Percentiles rank a stretch among this genome's conserved stretches.
These are phyloP conservation scores for Arizona elegans DNA, from an alignment of 2,113 vertebrate species.

Conservation along the genomic window DNA sequence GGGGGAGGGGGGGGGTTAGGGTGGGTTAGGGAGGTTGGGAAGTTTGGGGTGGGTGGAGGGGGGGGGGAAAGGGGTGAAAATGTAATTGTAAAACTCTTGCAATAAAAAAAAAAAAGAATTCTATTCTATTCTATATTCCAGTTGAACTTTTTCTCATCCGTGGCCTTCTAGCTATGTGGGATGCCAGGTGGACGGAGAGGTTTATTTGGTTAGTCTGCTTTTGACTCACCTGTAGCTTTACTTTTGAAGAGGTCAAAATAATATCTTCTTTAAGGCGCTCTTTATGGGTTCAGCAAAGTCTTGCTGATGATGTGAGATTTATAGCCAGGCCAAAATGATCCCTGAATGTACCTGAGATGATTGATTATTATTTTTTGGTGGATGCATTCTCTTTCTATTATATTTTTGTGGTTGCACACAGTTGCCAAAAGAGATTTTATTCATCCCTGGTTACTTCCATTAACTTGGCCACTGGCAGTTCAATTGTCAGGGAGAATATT, in stretches of 20 bases:
- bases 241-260: background rate
- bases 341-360: background rate
- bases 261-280: background rate
- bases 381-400: background rate
- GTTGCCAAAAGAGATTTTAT: background rate
- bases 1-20: too few relatives aligned
- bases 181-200: background rate
- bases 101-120: too few relatives aligned
- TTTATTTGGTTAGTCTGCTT: background rate
- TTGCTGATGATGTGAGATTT: background rate
- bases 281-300: background rate
- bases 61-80: too few relatives aligned
- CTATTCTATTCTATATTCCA: background rate
- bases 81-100: too few relatives aligned
- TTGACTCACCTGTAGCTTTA: background rate
- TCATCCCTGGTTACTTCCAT: background rate
- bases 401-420: background rate
- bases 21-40: too few relatives aligned
- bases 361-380: background rate
- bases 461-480: background rate
- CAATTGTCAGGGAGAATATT: background rate
- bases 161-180: background rate
- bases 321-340: background rate
- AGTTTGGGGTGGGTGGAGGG: too few relatives aligned
- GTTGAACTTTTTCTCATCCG: background rate